phyloP scores from a whole-genome alignment of 2,113 vertebrate species.

The Grus americana region DNA sequence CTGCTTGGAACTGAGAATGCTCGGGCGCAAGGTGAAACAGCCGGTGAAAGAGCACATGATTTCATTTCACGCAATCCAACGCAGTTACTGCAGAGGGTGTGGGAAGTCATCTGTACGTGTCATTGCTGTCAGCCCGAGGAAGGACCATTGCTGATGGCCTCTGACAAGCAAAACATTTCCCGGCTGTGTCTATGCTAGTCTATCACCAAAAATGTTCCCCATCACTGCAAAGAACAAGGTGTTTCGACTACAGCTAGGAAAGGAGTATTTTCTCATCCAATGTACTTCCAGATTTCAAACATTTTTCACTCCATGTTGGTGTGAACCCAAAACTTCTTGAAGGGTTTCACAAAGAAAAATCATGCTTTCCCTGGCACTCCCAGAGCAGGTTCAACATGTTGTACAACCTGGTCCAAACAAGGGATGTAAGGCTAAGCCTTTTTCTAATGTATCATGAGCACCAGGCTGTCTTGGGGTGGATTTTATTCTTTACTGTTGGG shows the following conservation, averaged over 20 bases:
- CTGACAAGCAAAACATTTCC: not conserved
- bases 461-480: not conserved
- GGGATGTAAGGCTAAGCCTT: not conserved
- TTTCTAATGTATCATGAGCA: not conserved
- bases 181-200: not conserved
- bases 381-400: not conserved
- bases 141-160: not conserved
- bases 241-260: not conserved
- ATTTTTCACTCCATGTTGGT: not conserved
- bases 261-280: not conserved
- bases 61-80: slow-evolving; percentile 17
- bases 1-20: not conserved
- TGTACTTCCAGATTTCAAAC: not conserved
- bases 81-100: not conserved
- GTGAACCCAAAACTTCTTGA: not conserved
- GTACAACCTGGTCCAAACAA: not conserved
- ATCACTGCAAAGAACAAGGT: not conserved
- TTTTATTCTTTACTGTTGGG: not conserved
- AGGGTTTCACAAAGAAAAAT: not conserved
- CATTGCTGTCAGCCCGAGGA: not conserved
- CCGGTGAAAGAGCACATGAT: not conserved
- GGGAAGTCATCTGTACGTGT: not conserved
- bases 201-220: not conserved
- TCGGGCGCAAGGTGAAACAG: not conserved
- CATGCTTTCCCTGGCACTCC: not conserved